Base-by-base conservation (phyloP, 2,113 vertebrate species). In the Hippocampus abdominalis region DNA sequence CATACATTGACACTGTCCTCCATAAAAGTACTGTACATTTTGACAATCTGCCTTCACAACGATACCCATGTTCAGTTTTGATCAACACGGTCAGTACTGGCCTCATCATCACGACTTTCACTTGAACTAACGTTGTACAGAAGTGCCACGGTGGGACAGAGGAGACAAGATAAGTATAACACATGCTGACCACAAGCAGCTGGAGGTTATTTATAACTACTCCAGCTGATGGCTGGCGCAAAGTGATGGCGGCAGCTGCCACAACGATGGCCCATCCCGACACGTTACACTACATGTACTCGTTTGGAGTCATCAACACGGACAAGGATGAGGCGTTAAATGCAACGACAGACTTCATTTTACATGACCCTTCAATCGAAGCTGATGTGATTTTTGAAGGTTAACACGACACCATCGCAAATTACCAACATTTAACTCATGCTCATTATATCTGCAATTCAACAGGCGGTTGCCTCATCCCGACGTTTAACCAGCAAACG, bases 141-240 rank as follows among this genome's bases (percentile, higher is more conserved):
- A 1, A 25, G 40, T 15, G 21, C 42, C 21, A 44, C 13, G 69
- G 71, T 68, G 57, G 74, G 54, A 23, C 71, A 82, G 76, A 48
- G 57, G 57, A 60, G 27, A 60, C 32, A 54, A 9, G 61, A 49
- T 66, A 70, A 51, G 32, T 71, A 66, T 68, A 78, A 81, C 80
- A 83, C 81, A 76, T 79, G 86, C 69, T 80, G 75, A 73, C 71
- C 60, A 29, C 3, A 59, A 80, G 74, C 86, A 91, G 89, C 86
- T 89, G 89, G 64, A 68, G 75, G 87, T 72, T 91, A 92, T 92
- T 91, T 90, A 79, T 91, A 91, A 73, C 81, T 29, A 53, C 60
- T 62, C 23, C 0, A 59, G 36, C 64, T 69, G 68, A 25, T 66
- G 54, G 70, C 63, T 67, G 56, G 80, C 49, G 49, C 69, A 72